Evolutionary conservation across 2,888 invertebrate genomes (phyloP).

Genomic region (Eueremaeus valkanovi): DNA sequence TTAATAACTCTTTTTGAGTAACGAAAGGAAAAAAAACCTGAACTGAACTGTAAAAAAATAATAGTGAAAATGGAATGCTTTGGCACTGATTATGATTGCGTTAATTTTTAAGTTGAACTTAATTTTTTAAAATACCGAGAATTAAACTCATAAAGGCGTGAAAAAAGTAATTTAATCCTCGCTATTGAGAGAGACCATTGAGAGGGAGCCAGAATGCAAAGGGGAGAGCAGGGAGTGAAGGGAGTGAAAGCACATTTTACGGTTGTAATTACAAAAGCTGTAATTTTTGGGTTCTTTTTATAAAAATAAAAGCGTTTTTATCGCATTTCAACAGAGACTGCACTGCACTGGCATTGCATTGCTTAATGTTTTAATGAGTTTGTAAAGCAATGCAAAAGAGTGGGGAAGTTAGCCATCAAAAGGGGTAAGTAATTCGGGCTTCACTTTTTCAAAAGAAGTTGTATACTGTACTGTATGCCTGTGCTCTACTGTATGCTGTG

Average conservation of each 20-base stretch:
- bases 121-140: slow-evolving; percentile 35
- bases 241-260: slow-evolving; percentile 37
- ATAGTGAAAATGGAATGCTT: not conserved
- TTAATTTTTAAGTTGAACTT: slow-evolving; percentile 32
- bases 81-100: slow-evolving; percentile 5
- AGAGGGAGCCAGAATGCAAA: not conserved
- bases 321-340: slow-evolving; percentile 37
- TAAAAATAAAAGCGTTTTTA: slow-evolving; percentile 39
- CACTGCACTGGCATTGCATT: slow-evolving; percentile 13
- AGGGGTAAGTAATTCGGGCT: slow-evolving; percentile 24
- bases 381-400: slow-evolving; percentile 39
- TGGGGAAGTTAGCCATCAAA: slow-evolving; percentile 28
- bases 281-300: slow-evolving; percentile 40
- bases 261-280: slow-evolving; percentile 40
- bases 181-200: slow-evolving; percentile 7
- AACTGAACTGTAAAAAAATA: not conserved
- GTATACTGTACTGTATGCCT: not conserved
- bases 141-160: slow-evolving; percentile 41
- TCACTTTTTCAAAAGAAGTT: slow-evolving; percentile 21
- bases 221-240: not conserved
- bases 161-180: slow-evolving; percentile 44
- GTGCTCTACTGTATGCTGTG: not conserved
- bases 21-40: not conserved
- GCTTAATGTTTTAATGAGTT: slow-evolving; percentile 42
- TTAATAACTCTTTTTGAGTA: slow-evolving; percentile 27